Conservation (phyloP, 2,888 invertebrate genomes). For the Eupithecia exiguata region DNA sequence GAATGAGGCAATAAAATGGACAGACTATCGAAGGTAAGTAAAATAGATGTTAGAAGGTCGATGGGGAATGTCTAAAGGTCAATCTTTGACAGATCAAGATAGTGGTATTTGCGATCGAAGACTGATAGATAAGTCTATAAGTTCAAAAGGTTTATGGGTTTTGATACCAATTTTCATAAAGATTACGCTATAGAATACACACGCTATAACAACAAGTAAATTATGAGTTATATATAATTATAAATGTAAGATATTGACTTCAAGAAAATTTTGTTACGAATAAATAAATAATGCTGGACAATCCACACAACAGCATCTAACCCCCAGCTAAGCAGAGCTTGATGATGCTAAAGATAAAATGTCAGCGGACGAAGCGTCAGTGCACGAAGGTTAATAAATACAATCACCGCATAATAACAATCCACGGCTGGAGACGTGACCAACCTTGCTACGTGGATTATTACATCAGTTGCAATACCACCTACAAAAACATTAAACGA, state of each 20-base stretch:
- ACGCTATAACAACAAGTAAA: background rate
- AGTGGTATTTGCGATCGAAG: conserved; percentile 22
- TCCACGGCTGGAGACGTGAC: conserved; percentile 58
- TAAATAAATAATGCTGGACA: background rate
- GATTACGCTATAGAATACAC: background rate
- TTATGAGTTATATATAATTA: background rate
- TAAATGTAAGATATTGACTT: background rate
- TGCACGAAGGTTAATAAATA: conserved; percentile 64
- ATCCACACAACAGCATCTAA: too few relatives aligned
- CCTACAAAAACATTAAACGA: conserved; percentile 49
- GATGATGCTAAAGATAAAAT: conserved; percentile 18
- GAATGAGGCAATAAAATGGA: conserved; percentile 22
- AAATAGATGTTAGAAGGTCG: conserved; percentile 37
- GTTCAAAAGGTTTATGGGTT: conserved; percentile 15
- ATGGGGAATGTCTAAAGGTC: conserved; percentile 40
- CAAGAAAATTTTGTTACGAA: background rate
- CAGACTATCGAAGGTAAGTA: conserved; percentile 32
- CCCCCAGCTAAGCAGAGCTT: too few relatives aligned
- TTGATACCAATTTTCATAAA: background rate
- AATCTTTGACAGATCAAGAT: conserved; percentile 42
- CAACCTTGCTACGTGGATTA: conserved; percentile 55
- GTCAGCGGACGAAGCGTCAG: conserved; percentile 43
- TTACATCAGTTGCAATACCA: conserved; percentile 50
- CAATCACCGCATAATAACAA: conserved; percentile 59
- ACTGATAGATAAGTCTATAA: conserved; percentile 33